Evolutionary conservation across 2,888 invertebrate genomes (phyloP).

Genomic region (Neria commutata): DNA sequence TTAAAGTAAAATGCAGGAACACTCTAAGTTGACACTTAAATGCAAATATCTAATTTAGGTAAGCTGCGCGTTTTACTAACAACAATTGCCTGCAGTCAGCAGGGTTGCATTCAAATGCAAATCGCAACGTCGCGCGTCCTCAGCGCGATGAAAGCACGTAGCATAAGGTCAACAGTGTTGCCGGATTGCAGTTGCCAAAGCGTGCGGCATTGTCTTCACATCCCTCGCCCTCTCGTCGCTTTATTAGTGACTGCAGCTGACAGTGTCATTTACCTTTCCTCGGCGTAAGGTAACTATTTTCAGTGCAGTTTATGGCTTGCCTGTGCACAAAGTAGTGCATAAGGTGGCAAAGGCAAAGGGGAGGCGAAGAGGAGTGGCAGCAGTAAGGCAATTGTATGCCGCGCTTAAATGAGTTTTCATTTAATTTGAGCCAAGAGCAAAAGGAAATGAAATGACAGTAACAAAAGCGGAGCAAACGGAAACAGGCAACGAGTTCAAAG

Average conservation of each 20-base stretch:
- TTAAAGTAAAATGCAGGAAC: too few relatives aligned
- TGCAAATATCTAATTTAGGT: too few relatives aligned
- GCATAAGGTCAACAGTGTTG: too few relatives aligned
- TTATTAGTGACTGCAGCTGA: neutral
- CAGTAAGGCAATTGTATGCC: neutral
- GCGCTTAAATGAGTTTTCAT: slow-evolving; percentile 11
- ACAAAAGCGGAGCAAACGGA: slow-evolving; percentile 4
- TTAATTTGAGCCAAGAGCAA: slow-evolving; percentile 17
- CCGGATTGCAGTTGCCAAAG: too few relatives aligned
- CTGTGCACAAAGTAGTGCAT: neutral
- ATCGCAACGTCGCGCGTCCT: too few relatives aligned
- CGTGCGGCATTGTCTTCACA: too few relatives aligned
- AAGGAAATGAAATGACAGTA: neutral
- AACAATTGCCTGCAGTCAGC: too few relatives aligned
- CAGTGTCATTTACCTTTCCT: slow-evolving; percentile 9
- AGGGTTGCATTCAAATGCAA: too few relatives aligned
- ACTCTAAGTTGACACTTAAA: too few relatives aligned
- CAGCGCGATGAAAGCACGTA: too few relatives aligned
- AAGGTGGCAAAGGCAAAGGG: neutral
- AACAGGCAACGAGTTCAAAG: slow-evolving; percentile 38
- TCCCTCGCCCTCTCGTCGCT: too few relatives aligned
- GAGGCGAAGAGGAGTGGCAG: neutral
- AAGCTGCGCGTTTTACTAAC: too few relatives aligned
- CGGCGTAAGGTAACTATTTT: slow-evolving; percentile 2
- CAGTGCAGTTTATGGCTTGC: neutral